Percentiles rank a stretch among this genome's conserved stretches.
phyloP scores from a whole-genome alignment of 1,140 invertebrate species.

The Drosophila tristis region DNA sequence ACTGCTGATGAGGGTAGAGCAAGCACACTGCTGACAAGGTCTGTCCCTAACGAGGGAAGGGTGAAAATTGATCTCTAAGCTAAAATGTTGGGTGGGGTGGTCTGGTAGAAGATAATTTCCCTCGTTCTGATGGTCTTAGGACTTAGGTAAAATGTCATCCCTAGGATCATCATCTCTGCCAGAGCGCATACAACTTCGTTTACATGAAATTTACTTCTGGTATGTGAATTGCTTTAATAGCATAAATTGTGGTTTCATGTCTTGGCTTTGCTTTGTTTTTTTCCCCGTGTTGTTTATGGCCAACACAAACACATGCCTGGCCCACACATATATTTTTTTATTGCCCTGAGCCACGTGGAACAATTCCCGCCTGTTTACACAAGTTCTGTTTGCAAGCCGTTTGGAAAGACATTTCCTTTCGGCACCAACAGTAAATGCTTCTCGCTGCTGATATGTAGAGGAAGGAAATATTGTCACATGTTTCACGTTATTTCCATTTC shows the following conservation, averaged over 20 bases:
- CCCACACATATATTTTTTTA: slow-evolving; percentile 29
- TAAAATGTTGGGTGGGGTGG: slow-evolving; percentile 8
- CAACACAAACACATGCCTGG: slow-evolving; percentile 41
- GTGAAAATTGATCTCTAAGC: slow-evolving; percentile 20
- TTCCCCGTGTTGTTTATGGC: slow-evolving; percentile 42
- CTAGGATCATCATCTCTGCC: slow-evolving; percentile 38
- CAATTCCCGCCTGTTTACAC: slow-evolving; percentile 47
- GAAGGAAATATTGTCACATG: slow-evolving; percentile 67
- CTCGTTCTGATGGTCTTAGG: not conserved
- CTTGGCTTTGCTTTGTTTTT: slow-evolving; percentile 42
- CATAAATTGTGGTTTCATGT: slow-evolving; percentile 25
- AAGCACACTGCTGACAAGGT: slow-evolving; percentile 53
- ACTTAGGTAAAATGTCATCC: slow-evolving; percentile 47
- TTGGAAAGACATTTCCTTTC: slow-evolving; percentile 62
- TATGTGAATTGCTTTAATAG: slow-evolving; percentile 5
- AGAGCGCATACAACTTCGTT: slow-evolving; percentile 12
- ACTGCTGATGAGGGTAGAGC: slow-evolving; percentile 56
- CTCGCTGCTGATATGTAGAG: slow-evolving; percentile 35
- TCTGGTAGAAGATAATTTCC: not conserved
- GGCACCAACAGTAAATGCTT: slow-evolving; percentile 43
- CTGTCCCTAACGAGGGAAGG: slow-evolving; percentile 3
- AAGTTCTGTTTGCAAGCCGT: slow-evolving; percentile 43
- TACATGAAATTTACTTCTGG: slow-evolving; percentile 19
- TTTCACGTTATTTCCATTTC: slow-evolving; percentile 15
- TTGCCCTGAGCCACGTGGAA: not conserved